phyloP scores from a whole-genome alignment of 2,797 vertebrate species.

The Sparus aurata region DNA sequence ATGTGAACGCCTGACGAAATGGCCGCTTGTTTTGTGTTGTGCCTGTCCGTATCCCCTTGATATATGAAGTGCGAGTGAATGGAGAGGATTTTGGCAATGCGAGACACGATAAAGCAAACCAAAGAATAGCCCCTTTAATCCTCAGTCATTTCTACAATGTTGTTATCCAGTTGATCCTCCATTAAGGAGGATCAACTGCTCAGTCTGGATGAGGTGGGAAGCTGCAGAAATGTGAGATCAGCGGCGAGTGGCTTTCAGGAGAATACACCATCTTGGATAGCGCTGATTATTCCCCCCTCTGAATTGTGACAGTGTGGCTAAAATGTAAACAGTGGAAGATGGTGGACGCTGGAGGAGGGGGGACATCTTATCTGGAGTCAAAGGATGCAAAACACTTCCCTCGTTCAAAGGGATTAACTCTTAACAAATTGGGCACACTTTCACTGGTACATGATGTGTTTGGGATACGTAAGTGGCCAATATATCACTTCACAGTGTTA shows the following conservation, averaged over 20 bases:
- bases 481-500: slow-evolving; percentile 33
- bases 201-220: slow-evolving; percentile 62
- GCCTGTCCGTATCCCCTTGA: slow-evolving; percentile 22
- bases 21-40: slow-evolving; percentile 20
- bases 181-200: slow-evolving; percentile 65
- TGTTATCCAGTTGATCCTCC: slow-evolving; percentile 58
- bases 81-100: slow-evolving; percentile 47
- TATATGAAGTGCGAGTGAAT: slow-evolving; percentile 42
- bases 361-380: slow-evolving; percentile 18
- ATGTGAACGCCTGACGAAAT: slow-evolving; percentile 9
- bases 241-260: slow-evolving; percentile 31
- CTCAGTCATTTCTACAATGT: slow-evolving; percentile 41
- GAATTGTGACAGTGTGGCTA: slow-evolving; percentile 9
- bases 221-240: slow-evolving; percentile 43
- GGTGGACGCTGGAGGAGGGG: slow-evolving; percentile 9
- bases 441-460: slow-evolving; percentile 46
- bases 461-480: slow-evolving; percentile 34
- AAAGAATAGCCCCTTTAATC: slow-evolving; percentile 63
- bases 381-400: neutral
- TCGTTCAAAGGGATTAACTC: slow-evolving; percentile 38
- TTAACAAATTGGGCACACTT: slow-evolving; percentile 58
- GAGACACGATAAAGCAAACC: slow-evolving; percentile 48
- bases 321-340: slow-evolving; percentile 49
- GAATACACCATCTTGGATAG: slow-evolving; percentile 17
- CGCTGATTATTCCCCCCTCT: slow-evolving; percentile 14